Base-by-base conservation (phyloP, 2,888 invertebrate species). In the Rhopalosiphum nymphaeae region DNA sequence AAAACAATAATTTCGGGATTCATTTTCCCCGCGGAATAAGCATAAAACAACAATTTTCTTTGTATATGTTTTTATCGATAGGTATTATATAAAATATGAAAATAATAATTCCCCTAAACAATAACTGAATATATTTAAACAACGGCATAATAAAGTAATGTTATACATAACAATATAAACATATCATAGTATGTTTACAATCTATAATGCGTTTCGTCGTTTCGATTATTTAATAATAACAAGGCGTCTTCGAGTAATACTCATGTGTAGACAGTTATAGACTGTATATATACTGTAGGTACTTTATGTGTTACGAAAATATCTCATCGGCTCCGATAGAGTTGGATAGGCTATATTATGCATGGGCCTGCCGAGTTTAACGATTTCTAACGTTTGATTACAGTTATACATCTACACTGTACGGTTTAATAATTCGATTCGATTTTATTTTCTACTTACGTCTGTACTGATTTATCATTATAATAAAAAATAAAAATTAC, bases 141-240 rank as follows among this genome's bases (percentile, higher is more conserved):
- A 78, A 42, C 78, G 36, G 36, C 25, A 36, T 36, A 21, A 78
- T 36, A 78, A 78, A 21, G 36, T 21, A 78, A 78, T 78, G 36
- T 36, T 21, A 21, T 36, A 78, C 36, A 36, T 36, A 78, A 36
- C 7, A 21, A 36, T 78, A 78, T 36, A 78, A 36, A 78, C 13
- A 21, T 78, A 53, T 53, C 53, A 53, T 53, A 53, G 0, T 53
- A 78, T 78, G 78, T 78, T 78, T 36, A 78, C 21, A 36, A 78
- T 78, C 0, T 53, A 78, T 21, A 78, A 78, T 78, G 78, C 78
- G 36, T 36, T 78, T 78, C 78, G 7, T 36, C 78, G 78, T 78
- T 78, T 78, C 36, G 78, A 78, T 78, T 78, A 78, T 78, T 78
- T 78, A 36, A 78, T 78, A 78, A 78, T 25, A 78, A 78, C 78